Evolutionary conservation across 2,888 invertebrate genomes (phyloP).

Genomic region (Leptinotarsa juncta): DNA sequence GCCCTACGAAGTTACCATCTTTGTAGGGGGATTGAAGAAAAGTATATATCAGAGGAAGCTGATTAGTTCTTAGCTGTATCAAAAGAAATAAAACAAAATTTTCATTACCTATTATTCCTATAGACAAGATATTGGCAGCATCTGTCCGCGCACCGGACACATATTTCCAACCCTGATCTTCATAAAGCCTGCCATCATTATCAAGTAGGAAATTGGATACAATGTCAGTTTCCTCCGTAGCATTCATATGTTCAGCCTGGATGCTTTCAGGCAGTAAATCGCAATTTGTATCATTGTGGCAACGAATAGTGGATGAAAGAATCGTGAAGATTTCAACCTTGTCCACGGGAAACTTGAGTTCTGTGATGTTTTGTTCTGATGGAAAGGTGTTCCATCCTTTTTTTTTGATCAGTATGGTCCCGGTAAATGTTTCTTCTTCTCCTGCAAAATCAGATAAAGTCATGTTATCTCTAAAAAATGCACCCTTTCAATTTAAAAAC

Average conservation of each 20-base stretch:
- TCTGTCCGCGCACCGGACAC: constrained; percentile 15
- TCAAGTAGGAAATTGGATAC: constrained; percentile 54
- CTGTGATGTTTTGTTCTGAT: constrained; percentile 1
- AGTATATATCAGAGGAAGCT: too few species aligned
- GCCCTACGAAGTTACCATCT: too few species aligned
- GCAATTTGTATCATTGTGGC: constrained; percentile 17
- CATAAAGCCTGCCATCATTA: constrained; percentile 51
- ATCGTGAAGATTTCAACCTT: constrained; percentile 20
- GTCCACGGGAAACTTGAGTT: constrained; percentile 20
- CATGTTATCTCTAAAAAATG: too few species aligned
- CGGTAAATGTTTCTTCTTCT: background rate
- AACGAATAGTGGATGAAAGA: constrained; percentile 23
- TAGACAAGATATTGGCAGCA: constrained; percentile 6
- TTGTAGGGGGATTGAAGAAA: too few species aligned
- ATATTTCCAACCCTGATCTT: constrained; percentile 52
- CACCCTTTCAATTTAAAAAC: too few species aligned
- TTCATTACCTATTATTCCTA: constrained; percentile 34
- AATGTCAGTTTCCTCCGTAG: constrained; percentile 45
- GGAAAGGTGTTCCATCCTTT: constrained; percentile 22
- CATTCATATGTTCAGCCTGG: constrained; percentile 22
- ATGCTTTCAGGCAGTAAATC: constrained; percentile 20
- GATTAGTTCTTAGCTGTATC: too few species aligned
- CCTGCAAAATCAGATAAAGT: background rate
- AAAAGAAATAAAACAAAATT: background rate
- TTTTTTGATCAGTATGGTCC: constrained; percentile 4